phyloP scores from a whole-genome alignment of 2,888 invertebrate genomes.

The Netelia melanura region DNA sequence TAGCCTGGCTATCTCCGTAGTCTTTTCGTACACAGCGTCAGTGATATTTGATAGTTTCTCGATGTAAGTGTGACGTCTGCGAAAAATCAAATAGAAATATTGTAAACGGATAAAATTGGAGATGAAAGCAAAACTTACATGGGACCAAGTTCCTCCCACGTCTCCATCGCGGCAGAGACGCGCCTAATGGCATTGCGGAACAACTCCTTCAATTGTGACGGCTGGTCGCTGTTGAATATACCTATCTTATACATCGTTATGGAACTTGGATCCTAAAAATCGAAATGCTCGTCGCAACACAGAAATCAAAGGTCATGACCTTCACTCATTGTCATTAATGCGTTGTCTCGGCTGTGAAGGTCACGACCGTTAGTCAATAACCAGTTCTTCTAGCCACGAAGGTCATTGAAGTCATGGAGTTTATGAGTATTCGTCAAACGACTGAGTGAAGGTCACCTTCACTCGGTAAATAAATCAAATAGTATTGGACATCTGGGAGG shows the following conservation, averaged over 20 bases:
- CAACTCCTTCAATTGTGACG: slow-evolving; percentile 64
- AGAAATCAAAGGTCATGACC: not conserved
- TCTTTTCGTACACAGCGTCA: slow-evolving; percentile 58
- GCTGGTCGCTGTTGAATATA: slow-evolving; percentile 56
- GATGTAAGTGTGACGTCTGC: slow-evolving; percentile 51
- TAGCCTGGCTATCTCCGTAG: not conserved
- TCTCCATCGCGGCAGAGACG: slow-evolving; percentile 67
- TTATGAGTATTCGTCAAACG: not conserved
- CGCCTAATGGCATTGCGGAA: slow-evolving; percentile 50
- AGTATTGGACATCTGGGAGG: not conserved
- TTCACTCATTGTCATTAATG: not conserved
- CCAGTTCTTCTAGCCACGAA: not conserved
- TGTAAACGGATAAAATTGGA: not conserved
- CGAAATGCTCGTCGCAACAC: not conserved
- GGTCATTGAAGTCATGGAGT: not conserved
- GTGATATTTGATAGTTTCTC: slow-evolving; percentile 73
- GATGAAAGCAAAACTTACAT: slow-evolving; percentile 65
- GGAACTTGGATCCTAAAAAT: slow-evolving; percentile 74
- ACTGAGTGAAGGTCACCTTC: too few species aligned
- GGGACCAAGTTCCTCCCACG: slow-evolving; percentile 74
- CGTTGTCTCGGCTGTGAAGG: not conserved
- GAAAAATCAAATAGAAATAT: not conserved
- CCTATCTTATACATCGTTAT: slow-evolving; percentile 70
- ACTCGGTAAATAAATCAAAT: not conserved
- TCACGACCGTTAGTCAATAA: not conserved